Percentiles rank a stretch among this genome's conserved stretches.
These are phyloP conservation scores for Leptothorax acervorum DNA, from an alignment of 2,888 invertebrate species.

Conservation along the genomic window DNA sequence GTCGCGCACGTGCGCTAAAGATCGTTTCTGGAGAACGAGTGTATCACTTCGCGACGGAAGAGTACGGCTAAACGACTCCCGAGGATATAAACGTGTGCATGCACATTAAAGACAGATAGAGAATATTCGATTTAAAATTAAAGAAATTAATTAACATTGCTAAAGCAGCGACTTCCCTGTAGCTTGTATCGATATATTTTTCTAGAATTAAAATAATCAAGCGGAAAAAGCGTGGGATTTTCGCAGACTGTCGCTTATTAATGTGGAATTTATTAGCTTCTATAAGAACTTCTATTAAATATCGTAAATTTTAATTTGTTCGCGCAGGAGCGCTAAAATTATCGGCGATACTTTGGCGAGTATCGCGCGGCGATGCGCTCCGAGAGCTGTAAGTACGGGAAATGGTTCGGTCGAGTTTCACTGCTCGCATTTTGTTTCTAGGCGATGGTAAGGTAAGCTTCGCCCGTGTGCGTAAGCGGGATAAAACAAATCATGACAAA, in stretches of 20 bases:
- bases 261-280: neutral
- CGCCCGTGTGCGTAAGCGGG: neutral
- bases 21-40: slow-evolving; percentile 18
- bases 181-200: neutral
- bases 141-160: neutral
- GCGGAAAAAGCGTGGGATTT: too few species aligned
- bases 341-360: slow-evolving; percentile 23
- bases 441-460: slow-evolving; percentile 32
- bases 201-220: neutral
- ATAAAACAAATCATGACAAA: slow-evolving; percentile 49
- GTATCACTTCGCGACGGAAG: neutral
- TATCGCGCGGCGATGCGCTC: neutral
- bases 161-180: neutral
- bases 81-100: neutral
- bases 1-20: slow-evolving; percentile 24
- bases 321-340: slow-evolving; percentile 11
- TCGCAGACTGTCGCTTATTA: neutral
- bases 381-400: slow-evolving; percentile 13
- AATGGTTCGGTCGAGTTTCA: slow-evolving; percentile 18
- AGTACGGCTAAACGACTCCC: neutral
- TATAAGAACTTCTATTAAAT: neutral
- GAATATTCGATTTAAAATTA: slow-evolving; percentile 4
- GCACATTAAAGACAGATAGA: neutral
- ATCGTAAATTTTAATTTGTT: neutral
- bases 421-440: slow-evolving; percentile 28